Conservation (phyloP, 2,113 vertebrate genomes). For the Microcebus murinus region DNA sequence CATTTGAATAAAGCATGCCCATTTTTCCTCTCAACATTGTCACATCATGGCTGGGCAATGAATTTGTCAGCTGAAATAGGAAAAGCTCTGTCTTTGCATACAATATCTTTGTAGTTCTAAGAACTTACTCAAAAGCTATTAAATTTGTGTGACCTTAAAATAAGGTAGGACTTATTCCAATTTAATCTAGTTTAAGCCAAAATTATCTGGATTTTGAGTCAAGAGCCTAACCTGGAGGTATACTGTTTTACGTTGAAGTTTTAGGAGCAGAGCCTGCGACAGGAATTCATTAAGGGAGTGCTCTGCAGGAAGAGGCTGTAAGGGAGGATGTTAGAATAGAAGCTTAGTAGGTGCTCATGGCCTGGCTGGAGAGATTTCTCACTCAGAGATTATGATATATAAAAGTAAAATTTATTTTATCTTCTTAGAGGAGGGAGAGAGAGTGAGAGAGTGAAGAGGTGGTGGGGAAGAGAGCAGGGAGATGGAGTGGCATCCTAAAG, state of each 20-base stretch:
- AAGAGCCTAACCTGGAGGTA: not conserved
- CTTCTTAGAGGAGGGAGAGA: too few relatives aligned
- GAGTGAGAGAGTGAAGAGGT: too few relatives aligned
- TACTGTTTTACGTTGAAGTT: not conserved
- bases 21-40: not conserved
- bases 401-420: too few relatives aligned
- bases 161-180: not conserved
- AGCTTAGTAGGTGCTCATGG: too few relatives aligned
- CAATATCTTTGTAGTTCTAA: not conserved
- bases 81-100: not conserved
- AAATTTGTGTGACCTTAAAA: not conserved
- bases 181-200: not conserved
- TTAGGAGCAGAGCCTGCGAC: not conserved
- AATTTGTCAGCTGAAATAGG: not conserved
- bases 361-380: too few relatives aligned
- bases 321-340: too few relatives aligned
- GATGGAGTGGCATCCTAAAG: too few relatives aligned
- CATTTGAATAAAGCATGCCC: not conserved
- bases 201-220: conserved; percentile 21
- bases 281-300: not conserved
- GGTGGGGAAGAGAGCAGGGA: too few relatives aligned
- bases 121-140: conserved; percentile 9
- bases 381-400: too few relatives aligned
- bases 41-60: not conserved
- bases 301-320: not conserved